phyloP scores from a whole-genome alignment of 2,113 vertebrate genomes.

The Geococcyx californianus region DNA sequence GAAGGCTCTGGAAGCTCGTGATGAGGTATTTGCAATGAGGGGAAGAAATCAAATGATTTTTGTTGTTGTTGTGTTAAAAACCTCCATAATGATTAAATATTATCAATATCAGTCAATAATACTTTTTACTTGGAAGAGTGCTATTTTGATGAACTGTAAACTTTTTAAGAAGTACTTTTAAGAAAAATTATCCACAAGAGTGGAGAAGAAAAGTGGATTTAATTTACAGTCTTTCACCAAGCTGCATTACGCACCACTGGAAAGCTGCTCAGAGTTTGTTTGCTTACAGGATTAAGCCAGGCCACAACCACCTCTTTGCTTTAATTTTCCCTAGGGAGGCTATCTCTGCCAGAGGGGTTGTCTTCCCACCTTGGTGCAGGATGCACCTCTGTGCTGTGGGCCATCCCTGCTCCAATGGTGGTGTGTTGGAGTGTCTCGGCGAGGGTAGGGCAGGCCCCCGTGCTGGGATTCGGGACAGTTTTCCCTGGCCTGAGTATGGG shows the following conservation, averaged over 20 bases:
- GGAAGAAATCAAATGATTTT: background rate
- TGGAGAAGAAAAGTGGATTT: background rate
- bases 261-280: background rate
- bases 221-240: background rate
- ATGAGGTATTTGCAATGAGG: background rate
- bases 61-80: background rate
- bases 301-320: background rate
- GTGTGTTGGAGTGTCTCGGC: rapidly evolving
- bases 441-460: too few relatives aligned
- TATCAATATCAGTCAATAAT: background rate
- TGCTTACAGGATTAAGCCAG: background rate
- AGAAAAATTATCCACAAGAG: background rate
- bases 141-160: background rate
- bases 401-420: too few relatives aligned
- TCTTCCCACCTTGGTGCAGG: background rate
- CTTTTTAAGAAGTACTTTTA: background rate
- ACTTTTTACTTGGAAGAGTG: background rate
- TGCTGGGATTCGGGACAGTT: background rate
- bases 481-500: background rate
- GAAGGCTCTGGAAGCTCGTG: background rate
- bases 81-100: background rate
- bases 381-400: rapidly evolving
- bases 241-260: rapidly evolving
- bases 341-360: background rate
- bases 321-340: background rate